Evolutionary conservation across 2,888 invertebrate genomes (phyloP), one percentile per base, ranked within the genome.

Genomic region (Clanis bilineata): DNA sequence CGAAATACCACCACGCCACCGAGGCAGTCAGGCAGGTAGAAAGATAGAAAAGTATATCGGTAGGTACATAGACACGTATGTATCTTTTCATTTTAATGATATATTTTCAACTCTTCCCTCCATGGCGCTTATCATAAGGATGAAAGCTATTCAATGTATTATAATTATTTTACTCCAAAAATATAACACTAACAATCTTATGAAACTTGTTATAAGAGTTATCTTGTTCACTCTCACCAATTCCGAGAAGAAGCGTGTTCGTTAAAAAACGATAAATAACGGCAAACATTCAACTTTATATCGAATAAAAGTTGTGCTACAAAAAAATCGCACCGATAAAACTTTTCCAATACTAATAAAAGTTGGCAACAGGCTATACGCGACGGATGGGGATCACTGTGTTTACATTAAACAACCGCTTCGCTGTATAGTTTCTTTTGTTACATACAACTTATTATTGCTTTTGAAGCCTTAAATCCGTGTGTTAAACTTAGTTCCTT

Each of bases 341-440:
- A 79, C 73, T 79, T 79, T 76, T 70, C 70, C 77, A 74, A 78
- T 80, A 78, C 73, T 74, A 79, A 79, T 80, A 79, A 78, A 80
- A 79, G 75, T 79, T 78, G 39, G 56, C 56, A 64, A 67, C 65
- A 66, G 65, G 66, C 62, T 63, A 58, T 58, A 55, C 63, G 51
- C 59, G 64, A 45, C 44, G 38, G 64, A 59, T 62, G 59, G 54
- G 63, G 62, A 63, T 63, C 57, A 32, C 41, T 21, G 47, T 62
- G 51, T 57, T 59, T 58, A 45, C 57, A 60, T 65, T 59, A 59
- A 47, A 51, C 58, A 47, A 39, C 47, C 25, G 57, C 36, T 57
- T 57, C 47, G 47, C 45, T 18, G 23, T 22, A 45, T 45, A 23
- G 28, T 57, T 57, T 9, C 38, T 57, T 43, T 57, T 10, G 56